Evolutionary conservation across 92 coral and sea anemone species (phyloP).

Genomic region (Actinernus sp.): DNA sequence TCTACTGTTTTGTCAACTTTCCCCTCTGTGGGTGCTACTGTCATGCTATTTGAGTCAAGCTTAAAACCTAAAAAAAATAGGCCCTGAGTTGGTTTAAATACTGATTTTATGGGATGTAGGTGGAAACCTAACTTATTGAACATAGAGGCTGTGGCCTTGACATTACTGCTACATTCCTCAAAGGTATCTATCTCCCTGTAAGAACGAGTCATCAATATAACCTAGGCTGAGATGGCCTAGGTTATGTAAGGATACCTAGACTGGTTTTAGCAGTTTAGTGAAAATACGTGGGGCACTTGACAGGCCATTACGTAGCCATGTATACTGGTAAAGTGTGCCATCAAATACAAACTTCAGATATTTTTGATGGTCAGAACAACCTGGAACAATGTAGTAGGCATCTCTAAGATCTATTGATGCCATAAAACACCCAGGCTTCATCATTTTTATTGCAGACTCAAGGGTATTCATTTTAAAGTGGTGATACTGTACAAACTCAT

Average conservation of each 20-base stretch:
- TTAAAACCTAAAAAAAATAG: slow-evolving; percentile 43
- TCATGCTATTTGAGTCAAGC: slow-evolving; percentile 42
- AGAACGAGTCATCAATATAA: slow-evolving; percentile 70
- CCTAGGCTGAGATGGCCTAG: slow-evolving; percentile 57
- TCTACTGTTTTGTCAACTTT: slow-evolving; percentile 38
- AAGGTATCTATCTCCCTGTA: slow-evolving; percentile 55
- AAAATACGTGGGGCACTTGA: slow-evolving; percentile 72
- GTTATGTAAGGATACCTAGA: slow-evolving; percentile 37
- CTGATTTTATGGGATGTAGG: slow-evolving; percentile 51
- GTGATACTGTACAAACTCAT: slow-evolving; percentile 52
- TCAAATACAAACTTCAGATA: slow-evolving; percentile 65
- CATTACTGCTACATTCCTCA: slow-evolving; percentile 36
- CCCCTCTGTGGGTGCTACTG: slow-evolving; percentile 39
- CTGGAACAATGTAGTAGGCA: slow-evolving; percentile 58
- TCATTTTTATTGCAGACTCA: slow-evolving; percentile 49
- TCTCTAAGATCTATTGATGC: slow-evolving; percentile 54
- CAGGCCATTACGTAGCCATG: slow-evolving; percentile 66
- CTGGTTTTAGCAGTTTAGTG: slow-evolving; percentile 67
- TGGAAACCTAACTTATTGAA: slow-evolving; percentile 54
- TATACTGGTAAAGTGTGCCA: slow-evolving; percentile 55
- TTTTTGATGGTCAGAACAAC: slow-evolving; percentile 50
- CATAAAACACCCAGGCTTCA: slow-evolving; percentile 71
- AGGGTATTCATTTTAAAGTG: slow-evolving; percentile 73
- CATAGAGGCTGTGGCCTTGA: slow-evolving; percentile 48
- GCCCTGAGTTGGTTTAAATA: slow-evolving; percentile 46